Evolutionary conservation across 2,888 invertebrate species (phyloP), one percentile per base, ranked within the genome.

Genomic region (Chaetogeoica ovagalla): DNA sequence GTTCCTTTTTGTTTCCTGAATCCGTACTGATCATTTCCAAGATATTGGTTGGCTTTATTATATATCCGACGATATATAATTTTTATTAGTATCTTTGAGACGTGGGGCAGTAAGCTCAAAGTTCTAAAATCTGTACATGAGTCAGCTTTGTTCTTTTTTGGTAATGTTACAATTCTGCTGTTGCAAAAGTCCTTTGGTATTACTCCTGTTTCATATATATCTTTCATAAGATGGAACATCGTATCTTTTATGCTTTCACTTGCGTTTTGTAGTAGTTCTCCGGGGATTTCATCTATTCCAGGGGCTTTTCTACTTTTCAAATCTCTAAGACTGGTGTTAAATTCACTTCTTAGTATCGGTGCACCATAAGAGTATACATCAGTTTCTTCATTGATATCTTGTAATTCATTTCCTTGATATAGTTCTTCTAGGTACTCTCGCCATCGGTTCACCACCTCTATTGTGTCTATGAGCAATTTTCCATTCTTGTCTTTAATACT

Each of bases 101-200:
- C 19, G 37, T 37, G 62, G 15, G 37, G 19, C 8, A 63, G 8
- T 37, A 63, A 63, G 62, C 62, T 63, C 37, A 37, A 19, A 37
- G 17, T 37, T 63, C 62, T 63, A 19, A 63, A 63, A 63, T 63
- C 37, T 63, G 62, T 63, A 63, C 19, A 63, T 63, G 37, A 63
- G 19, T 37, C 17, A 19, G 37, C 37, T 63, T 63, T 63, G 63
- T 63, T 63, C 7, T 37, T 63, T 63, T 63, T 63, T 9, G 19
- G 19, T 63, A 63, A 17, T 63, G 63, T 19, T 63, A 37, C 19
- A 19, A 37, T 63, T 63, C 62, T 37, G 37, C 37, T 63, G 62
- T 19, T 63, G 17, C 62, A 37, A 63, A 63, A 63, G 62, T 63
- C 30, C 19, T 37, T 63, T 8, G 62, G 62, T 63, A 63, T 63